A percentile compares a stretch with the other conserved stretches of the same genome.
Conservation (phyloP, 2,888 invertebrate species). For the Luperina nickerlii region DNA sequence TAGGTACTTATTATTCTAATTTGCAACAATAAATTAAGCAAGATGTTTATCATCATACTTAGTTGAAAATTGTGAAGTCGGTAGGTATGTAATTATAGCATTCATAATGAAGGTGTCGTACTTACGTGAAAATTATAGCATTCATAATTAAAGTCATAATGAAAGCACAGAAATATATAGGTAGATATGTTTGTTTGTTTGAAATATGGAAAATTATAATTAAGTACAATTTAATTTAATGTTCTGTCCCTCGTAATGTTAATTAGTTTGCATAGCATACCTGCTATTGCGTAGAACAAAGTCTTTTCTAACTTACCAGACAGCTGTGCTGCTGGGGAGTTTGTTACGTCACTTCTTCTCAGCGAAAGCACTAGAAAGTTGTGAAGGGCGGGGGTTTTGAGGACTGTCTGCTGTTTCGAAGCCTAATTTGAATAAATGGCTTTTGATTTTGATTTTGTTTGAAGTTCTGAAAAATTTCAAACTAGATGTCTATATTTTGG, state of each 20-base stretch:
- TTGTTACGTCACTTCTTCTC: neutral
- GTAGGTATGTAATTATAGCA: neutral
- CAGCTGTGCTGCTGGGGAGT: neutral
- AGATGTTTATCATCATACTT: too few species aligned
- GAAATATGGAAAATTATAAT: neutral
- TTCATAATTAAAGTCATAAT: too few species aligned
- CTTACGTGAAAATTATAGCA: neutral
- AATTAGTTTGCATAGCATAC: too few species aligned
- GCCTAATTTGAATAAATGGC: neutral
- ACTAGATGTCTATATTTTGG: neutral
- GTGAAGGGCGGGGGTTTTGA: neutral
- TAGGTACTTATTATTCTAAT: too few species aligned
- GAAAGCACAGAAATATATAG: neutral
- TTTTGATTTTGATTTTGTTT: neutral
- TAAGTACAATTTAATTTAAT: neutral
- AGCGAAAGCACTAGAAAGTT: neutral
- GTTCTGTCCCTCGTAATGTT: too few species aligned
- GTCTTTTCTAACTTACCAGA: neutral
- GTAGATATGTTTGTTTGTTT: neutral
- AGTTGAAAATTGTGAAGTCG: slow-evolving; percentile 13
- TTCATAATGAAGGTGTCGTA: neutral
- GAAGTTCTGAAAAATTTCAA: neutral
- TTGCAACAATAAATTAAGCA: too few species aligned
- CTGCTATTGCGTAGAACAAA: neutral
- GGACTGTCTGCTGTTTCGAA: neutral